A percentile compares a stretch with the other conserved stretches of the same genome.
phyloP scores from a whole-genome alignment of 2,797 vertebrate species.

The Thamnophis elegans region DNA sequence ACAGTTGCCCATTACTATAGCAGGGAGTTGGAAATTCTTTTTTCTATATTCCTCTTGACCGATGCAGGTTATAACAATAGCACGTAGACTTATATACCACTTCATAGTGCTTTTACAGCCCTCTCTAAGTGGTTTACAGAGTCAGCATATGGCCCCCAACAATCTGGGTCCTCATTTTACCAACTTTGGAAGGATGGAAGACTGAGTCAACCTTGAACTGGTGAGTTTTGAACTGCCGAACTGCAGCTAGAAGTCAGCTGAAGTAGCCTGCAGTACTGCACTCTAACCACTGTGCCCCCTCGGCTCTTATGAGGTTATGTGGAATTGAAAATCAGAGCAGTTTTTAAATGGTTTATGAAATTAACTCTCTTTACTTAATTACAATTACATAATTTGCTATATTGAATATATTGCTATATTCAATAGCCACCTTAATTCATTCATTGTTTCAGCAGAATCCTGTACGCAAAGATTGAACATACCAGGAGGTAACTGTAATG shows the following conservation, averaged over 20 bases:
- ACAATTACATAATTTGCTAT: background rate
- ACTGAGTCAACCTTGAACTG: no score
- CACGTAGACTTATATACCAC: no score
- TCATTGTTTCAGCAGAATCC: background rate
- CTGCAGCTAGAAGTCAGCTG: no score
- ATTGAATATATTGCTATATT: background rate
- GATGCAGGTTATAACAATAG: background rate
- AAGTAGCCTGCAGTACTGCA: no score
- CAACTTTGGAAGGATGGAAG: no score
- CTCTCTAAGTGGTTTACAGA: no score
- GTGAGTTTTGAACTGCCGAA: no score
- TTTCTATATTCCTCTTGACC: background rate
- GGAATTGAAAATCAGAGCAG: background rate
- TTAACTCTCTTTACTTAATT: background rate
- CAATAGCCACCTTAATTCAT: background rate
- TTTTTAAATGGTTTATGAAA: background rate
- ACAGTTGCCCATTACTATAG: background rate
- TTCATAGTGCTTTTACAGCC: no score
- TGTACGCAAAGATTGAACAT: conserved; percentile 19
- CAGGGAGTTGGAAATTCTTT: background rate
- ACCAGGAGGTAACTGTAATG: conserved; percentile 74
- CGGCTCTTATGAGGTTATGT: background rate
- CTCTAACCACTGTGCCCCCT: no score
- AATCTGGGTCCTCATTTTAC: no score
- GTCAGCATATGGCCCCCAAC: no score